Conservation (phyloP, 2,888 invertebrate genomes). For the Campoplex capitator region DNA sequence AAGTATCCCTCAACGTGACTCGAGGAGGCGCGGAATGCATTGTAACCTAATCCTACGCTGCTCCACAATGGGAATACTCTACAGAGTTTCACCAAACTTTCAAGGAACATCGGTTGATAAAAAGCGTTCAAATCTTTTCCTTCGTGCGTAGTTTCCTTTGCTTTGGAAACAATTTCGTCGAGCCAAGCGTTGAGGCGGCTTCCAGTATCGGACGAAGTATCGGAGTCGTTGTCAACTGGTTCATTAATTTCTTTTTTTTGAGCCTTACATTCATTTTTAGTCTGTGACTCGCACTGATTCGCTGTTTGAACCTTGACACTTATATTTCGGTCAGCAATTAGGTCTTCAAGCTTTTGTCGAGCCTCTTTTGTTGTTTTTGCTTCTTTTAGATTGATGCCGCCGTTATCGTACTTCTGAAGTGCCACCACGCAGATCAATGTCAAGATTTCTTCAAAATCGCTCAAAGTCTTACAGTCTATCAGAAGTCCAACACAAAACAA, state of each 20-base stretch:
- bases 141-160: constrained; percentile 1
- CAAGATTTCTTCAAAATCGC: constrained; percentile 49
- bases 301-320: neutral
- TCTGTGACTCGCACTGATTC: neutral
- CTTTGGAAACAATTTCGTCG: neutral
- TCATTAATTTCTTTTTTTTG: neutral
- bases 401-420: constrained; percentile 35
- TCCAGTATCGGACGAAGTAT: neutral
- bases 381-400: constrained; percentile 24
- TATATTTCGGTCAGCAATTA: constrained; percentile 3
- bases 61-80: constrained; percentile 13
- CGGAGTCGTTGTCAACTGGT: neutral
- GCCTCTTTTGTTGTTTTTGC: constrained; percentile 31
- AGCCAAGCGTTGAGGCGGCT: neutral
- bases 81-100: neutral
- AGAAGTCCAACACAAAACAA: constrained; percentile 53
- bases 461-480: constrained; percentile 39
- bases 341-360: constrained; percentile 10
- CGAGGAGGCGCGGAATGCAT: neutral
- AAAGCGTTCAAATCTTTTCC: constrained; percentile 38
- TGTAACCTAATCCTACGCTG: neutral
- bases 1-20: neutral
- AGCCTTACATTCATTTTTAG: neutral
- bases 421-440: constrained; percentile 51
- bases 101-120: constrained; percentile 27